Evolutionary conservation across 2,888 invertebrate genomes (phyloP).

Genomic region (Macrostomum cliftonense): DNA sequence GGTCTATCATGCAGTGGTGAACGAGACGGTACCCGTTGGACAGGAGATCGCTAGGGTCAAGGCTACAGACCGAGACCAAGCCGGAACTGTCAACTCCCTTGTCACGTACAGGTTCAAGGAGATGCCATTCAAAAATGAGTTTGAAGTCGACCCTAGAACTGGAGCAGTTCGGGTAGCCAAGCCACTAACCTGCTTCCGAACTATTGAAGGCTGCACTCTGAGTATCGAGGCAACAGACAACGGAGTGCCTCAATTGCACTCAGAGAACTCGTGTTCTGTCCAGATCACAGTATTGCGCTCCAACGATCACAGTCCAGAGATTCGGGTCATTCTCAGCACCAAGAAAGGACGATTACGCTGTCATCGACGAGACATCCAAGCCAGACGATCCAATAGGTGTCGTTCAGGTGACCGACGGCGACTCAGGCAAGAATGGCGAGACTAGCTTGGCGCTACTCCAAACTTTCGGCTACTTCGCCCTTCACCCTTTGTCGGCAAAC

Average conservation of each 20-base stretch:
- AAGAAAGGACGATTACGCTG: constrained; percentile 64
- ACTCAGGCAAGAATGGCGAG: constrained; percentile 74
- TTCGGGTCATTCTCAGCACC: constrained; percentile 48
- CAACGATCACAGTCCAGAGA: constrained; percentile 72
- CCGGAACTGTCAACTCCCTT: too few relatives aligned
- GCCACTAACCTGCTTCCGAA: constrained; percentile 14
- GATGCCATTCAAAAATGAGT: constrained; percentile 43
- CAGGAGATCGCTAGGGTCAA: constrained; percentile 71
- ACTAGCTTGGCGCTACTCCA: constrained; percentile 66
- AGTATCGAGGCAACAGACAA: constrained; percentile 60
- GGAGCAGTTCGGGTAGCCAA: constrained; percentile 64
- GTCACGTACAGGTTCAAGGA: too few relatives aligned
- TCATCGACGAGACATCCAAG: constrained; percentile 77
- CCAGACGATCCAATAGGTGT: constrained; percentile 78
- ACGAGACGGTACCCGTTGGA: constrained; percentile 78
- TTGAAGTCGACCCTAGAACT: constrained; percentile 72
- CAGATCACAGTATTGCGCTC: constrained; percentile 60
- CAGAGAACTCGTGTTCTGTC: constrained; percentile 73
- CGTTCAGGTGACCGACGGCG: constrained; percentile 71
- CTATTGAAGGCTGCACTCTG: constrained; percentile 38
- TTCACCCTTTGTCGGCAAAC: not conserved
- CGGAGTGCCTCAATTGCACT: constrained; percentile 67
- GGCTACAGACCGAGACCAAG: constrained; percentile 70
- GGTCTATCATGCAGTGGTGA: constrained; percentile 73
- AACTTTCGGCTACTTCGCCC: constrained; percentile 34